These are phyloP conservation scores for Sarcophaga caerulescens DNA, from an alignment of 2,888 invertebrate species.

Conservation along the genomic window DNA sequence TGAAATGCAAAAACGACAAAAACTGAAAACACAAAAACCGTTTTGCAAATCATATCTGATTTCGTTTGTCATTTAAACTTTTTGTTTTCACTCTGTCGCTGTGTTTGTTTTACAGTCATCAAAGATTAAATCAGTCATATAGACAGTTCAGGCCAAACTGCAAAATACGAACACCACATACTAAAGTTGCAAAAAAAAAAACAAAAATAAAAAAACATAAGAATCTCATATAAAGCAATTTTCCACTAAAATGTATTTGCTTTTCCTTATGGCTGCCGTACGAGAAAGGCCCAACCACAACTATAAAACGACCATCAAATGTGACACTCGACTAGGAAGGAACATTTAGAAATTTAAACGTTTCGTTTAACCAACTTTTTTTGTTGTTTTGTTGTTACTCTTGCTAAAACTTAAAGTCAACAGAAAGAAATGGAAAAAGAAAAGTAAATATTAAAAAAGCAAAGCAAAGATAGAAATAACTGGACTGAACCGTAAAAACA, in stretches of 20 bases:
- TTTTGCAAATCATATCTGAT: slow-evolving; percentile 59
- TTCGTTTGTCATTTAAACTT: slow-evolving; percentile 35
- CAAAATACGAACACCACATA: slow-evolving; percentile 17
- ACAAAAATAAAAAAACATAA: no score
- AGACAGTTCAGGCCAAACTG: slow-evolving; percentile 64
- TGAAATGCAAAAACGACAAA: slow-evolving; percentile 5
- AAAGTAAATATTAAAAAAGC: slow-evolving; percentile 23
- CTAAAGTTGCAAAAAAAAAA: slow-evolving; percentile 9
- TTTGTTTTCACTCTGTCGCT: slow-evolving; percentile 10
- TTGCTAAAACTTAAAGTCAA: neutral
- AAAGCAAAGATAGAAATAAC: slow-evolving; percentile 43
- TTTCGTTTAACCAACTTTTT: neutral
- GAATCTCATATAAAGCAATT: slow-evolving; percentile 53
- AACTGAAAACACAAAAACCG: slow-evolving; percentile 31
- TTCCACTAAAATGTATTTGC: slow-evolving; percentile 52
- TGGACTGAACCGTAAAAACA: slow-evolving; percentile 73
- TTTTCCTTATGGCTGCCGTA: slow-evolving; percentile 27
- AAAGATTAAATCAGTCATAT: slow-evolving; percentile 68
- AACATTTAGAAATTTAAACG: slow-evolving; percentile 4
- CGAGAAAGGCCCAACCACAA: slow-evolving; percentile 11
- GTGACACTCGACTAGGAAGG: slow-evolving; percentile 18
- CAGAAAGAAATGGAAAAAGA: slow-evolving; percentile 17
- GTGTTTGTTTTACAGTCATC: slow-evolving; percentile 64
- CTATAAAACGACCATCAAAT: slow-evolving; percentile 32
- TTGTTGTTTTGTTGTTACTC: slow-evolving; percentile 5